Evolutionary conservation across 2,797 vertebrate species (phyloP), one percentile per base, ranked within the genome.

Genomic region (Linurgus olivaceus): DNA sequence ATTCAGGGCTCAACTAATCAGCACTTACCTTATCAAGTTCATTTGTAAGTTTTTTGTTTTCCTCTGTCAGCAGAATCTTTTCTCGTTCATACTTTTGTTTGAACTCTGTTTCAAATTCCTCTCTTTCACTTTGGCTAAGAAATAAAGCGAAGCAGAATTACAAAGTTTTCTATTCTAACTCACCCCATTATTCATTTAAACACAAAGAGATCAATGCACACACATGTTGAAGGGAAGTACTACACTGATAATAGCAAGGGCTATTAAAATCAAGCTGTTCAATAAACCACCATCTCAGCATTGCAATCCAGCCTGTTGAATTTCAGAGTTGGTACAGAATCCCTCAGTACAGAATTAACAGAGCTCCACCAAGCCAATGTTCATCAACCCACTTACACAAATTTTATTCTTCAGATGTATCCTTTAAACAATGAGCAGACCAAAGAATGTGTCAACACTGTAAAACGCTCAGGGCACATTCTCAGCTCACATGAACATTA

Each of bases 21-120:
- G 61, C 48, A 96, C 97, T 96, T 93, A 99, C 99, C 98, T 99
- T 99, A 94, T 99, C 99, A 71, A 99, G 97, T 61, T 99, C 99
- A 96, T 93, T 98, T n/a, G 98, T 99, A 68, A 99, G 98, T 86
- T 99, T 99, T 97, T 99, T 99, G 93, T 99, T 99, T 80, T 99
- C 99, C 55, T 99, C 99, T 1, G 96, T 98, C 62, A 99, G 94
- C 80, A 98, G 97, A 48, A 98, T 86, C 93, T 98, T 98, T 96
- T 99, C 99, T 78, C 99, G 97, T 97, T 99, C 99, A 42, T 98
- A 99, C 88, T 99, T 99, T 97, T 99, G 98, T 96, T 99, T 99
- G 97, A 98, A 98, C 86, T 99, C 99, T 0, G 97, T 98, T 98
- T 99, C 99, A 97, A 99, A 99, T 96, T 99, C 99, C 87, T 99